Evolutionary conservation across 2,888 invertebrate genomes (phyloP).

Genomic region (Drosophila algonquin): DNA sequence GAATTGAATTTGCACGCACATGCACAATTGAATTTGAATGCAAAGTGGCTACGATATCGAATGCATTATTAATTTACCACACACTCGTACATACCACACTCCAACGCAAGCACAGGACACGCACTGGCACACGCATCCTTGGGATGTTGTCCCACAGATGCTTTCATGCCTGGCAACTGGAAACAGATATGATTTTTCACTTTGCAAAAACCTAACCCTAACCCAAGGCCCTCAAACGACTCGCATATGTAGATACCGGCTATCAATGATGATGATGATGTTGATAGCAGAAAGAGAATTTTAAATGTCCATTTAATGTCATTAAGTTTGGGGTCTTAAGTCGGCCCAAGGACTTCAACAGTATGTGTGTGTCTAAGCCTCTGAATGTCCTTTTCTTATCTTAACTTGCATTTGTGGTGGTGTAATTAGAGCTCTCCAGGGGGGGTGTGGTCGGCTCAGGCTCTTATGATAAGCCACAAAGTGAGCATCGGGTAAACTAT

Average conservation of each 20-base stretch:
- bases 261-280: constrained; percentile 31
- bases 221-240: not conserved
- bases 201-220: constrained; percentile 40
- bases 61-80: constrained; percentile 70
- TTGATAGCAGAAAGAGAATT: constrained; percentile 60
- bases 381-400: constrained; percentile 42
- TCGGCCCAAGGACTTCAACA: constrained; percentile 10
- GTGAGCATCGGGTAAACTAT: constrained; percentile 15
- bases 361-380: constrained; percentile 7
- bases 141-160: not conserved
- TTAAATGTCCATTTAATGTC: constrained; percentile 69
- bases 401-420: constrained; percentile 42
- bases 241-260: not conserved
- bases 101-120: constrained; percentile 12
- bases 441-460: constrained; percentile 10
- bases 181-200: constrained; percentile 69
- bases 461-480: constrained; percentile 36
- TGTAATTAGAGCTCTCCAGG: constrained; percentile 21
- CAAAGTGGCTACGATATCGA: constrained; percentile 66
- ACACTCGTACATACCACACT: not conserved
- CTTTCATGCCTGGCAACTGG: constrained; percentile 23
- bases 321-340: constrained; percentile 60
- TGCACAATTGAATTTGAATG: constrained; percentile 81
- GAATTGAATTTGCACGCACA: constrained; percentile 82
- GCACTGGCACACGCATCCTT: constrained; percentile 31